Evolutionary conservation across 2,113 vertebrate genomes (phyloP).

Genomic region (Pachyramphus minor): DNA sequence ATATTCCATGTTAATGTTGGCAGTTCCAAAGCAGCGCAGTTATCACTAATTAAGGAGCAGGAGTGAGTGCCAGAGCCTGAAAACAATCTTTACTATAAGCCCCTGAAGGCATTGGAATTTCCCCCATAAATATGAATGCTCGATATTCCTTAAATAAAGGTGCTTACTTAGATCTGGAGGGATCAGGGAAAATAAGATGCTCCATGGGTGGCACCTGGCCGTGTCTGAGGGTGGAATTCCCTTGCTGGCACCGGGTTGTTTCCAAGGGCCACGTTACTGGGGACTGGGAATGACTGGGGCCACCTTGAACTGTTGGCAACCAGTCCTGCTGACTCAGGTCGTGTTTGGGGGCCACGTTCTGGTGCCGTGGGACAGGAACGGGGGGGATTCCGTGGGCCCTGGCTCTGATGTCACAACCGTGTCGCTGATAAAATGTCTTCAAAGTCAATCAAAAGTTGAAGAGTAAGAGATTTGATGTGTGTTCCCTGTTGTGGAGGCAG

Average conservation of each 20-base stretch:
- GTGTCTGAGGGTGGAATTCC: neutral
- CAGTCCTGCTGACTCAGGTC: accelerated
- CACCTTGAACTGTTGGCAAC: neutral
- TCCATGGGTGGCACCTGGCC: neutral
- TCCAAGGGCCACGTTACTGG: accelerated
- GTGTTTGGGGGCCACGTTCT: accelerated
- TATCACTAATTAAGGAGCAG: too few relatives aligned
- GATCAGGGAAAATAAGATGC: neutral
- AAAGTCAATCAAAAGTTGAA: neutral
- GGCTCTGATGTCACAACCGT: neutral
- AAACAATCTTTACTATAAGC: neutral
- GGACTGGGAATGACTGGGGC: neutral
- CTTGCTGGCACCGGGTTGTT: neutral
- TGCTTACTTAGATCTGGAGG: neutral
- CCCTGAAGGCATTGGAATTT: accelerated
- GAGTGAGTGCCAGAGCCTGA: neutral
- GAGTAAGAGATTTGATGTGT: neutral
- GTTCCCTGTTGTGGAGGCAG: neutral
- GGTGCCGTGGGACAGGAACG: neutral
- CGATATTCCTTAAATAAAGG: neutral
- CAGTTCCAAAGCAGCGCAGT: neutral
- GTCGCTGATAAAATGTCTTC: accelerated
- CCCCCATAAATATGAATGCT: neutral
- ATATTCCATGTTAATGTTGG: neutral
- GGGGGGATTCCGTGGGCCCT: neutral